Evolutionary conservation across 2,888 invertebrate genomes (phyloP), one percentile per base, ranked within the genome.

Genomic region (Cheilosia soror): DNA sequence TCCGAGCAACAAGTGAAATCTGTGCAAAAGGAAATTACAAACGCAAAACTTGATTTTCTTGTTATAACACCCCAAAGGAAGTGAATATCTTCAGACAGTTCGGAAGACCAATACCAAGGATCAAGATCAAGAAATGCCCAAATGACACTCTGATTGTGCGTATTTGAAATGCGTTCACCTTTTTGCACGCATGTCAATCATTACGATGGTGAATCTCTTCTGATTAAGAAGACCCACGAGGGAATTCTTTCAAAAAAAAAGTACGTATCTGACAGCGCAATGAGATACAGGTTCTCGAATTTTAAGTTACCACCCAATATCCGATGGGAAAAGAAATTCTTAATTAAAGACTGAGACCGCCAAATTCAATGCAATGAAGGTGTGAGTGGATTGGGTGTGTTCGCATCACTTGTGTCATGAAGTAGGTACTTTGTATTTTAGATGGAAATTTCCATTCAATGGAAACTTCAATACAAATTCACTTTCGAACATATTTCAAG

Each of bases 141-240:
- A 66, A 20, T 58, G 75, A 58, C 75, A 76, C 75, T 58, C 58
- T 40, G 65, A 65, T 51, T 66, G 51, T 66, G 51, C 58, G 51
- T 66, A 57, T 13, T 57, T 40, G 7, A 37, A 33, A 53, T 40
- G 62, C 20, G 62, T 33, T 62, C 31, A 53, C 9, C 51, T 27
- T 62, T 62, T 42, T 62, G 40, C 72, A 72, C 58, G 51, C 40
- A 27, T 51, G 15, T 42, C 72, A 42, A 42, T 42, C 68, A 40
- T 20, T 25, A 11, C 40, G 51, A 37, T 42, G 66, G 40, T 44
- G 60, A 62, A 49, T 42, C 62, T 42, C 47, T n/a, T 33, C 33
- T 31, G 44, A 62, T 62, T 44, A 15, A 31, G 44, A n/a, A 27
- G 11, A 29, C 29, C 29, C 11, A 5, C 57, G 15, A 37, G 40